Percentiles rank a stretch among this genome's conserved stretches.
Evolutionary conservation across 2,113 vertebrate species (phyloP).

Genomic region (Toxostoma redivivum): DNA sequence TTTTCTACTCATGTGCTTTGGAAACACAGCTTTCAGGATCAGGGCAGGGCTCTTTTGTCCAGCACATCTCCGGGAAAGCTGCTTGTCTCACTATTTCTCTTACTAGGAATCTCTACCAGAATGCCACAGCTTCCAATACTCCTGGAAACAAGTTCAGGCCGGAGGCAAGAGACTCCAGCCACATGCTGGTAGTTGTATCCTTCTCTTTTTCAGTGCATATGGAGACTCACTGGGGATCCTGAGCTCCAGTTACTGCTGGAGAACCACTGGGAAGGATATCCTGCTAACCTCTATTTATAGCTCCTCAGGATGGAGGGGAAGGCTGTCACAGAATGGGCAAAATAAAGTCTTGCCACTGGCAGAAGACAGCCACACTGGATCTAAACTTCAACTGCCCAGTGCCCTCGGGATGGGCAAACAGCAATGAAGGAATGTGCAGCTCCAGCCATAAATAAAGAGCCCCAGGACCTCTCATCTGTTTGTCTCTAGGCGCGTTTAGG

Average conservation of each 20-base stretch:
- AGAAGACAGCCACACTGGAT: background rate
- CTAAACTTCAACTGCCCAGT: background rate
- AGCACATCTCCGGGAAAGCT: background rate
- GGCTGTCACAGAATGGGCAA: background rate
- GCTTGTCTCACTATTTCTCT: background rate
- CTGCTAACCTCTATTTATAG: constrained; percentile 35
- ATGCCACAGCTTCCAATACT: background rate
- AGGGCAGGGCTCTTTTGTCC: background rate
- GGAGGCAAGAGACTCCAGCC: background rate
- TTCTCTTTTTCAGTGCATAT: background rate
- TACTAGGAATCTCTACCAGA: background rate
- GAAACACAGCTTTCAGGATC: background rate
- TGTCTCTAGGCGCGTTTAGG: background rate
- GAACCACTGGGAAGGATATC: constrained; percentile 6
- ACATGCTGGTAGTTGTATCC: background rate
- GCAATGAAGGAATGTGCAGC: background rate
- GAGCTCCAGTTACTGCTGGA: background rate
- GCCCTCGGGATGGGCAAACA: background rate
- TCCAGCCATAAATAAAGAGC: background rate
- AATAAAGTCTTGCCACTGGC: background rate
- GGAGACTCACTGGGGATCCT: background rate
- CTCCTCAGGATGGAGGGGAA: background rate
- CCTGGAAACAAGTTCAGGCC: background rate
- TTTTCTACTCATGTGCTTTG: background rate
- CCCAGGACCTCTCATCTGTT: background rate